Evolutionary conservation across 1,140 invertebrate species (phyloP), one percentile per base, ranked within the genome.

Genomic region (Myzus persicae): DNA sequence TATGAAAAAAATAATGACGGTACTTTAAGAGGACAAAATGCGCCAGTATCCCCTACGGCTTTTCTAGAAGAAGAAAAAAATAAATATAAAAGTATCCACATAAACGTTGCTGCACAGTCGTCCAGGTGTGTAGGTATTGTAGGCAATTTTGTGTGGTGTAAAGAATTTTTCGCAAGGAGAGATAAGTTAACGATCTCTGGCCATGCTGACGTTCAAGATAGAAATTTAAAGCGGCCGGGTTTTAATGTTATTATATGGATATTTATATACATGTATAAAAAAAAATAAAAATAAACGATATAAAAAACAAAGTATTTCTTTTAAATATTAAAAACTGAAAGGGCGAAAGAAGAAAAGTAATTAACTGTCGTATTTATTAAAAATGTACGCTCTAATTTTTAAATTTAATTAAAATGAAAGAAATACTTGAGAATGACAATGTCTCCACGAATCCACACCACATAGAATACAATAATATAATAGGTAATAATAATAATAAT

Each of bases 1-100:
- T 89, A 89, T 89, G 46, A 89, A 89, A 89, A 82, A 89, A 51
- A 89, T 89, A 89, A 89, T 48, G 46, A 51, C 24, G 20, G n/a
- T 38, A 51, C 46, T 51, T 89, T 48, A 38, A 38, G 48, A 51
- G 87, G 44, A 89, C 31, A 89, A 48, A 89, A 89, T 24, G 9
- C 48, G 8, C 87, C 20, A 38, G 46, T 51, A 51, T 36, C 9
- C 87, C 46, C 40, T 36, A 89, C 46, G 46, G 87, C 31, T 51
- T 51, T 89, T 89, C 9, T 51, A 24, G n/a, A 24, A 9, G 22
- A 89, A 46, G 42, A 46, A 38, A 51, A 88, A 51, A 89, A 48
- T 4, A 38, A 11, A 89, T 20, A 51, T 48, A 89, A 89, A 38
- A 89, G 48, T 46, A n/a, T n/a, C 20, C 44, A 88, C 44, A 46